phyloP scores from a whole-genome alignment of 2,888 invertebrate genomes.

The Pterostichus madidus region DNA sequence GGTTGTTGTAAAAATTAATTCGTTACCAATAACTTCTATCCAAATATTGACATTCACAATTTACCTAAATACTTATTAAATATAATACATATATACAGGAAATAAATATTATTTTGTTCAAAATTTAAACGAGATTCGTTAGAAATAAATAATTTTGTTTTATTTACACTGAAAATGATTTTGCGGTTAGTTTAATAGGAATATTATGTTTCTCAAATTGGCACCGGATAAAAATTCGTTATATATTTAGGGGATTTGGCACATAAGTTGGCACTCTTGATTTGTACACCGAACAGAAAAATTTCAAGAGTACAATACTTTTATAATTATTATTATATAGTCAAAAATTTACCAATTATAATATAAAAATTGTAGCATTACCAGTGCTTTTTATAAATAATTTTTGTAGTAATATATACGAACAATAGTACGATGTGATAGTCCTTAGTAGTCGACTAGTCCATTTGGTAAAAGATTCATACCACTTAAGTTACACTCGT shows the following conservation, averaged over 20 bases:
- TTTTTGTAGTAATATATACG: not conserved
- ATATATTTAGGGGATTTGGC: constrained; percentile 70
- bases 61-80: constrained; percentile 16
- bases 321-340: not conserved
- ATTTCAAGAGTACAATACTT: constrained; percentile 35
- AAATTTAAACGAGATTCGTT: constrained; percentile 56
- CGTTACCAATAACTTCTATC: not conserved
- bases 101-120: constrained; percentile 68
- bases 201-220: constrained; percentile 69
- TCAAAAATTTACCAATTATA: constrained; percentile 11
- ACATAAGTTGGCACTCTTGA: constrained; percentile 73
- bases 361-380: not conserved
- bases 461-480: constrained; percentile 12
- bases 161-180: constrained; percentile 68
- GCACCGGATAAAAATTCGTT: constrained; percentile 69
- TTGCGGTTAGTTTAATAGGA: constrained; percentile 60
- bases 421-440: constrained; percentile 31
- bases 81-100: constrained; percentile 69
- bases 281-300: constrained; percentile 40
- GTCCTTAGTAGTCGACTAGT: constrained; percentile 15
- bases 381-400: constrained; percentile 10
- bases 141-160: constrained; percentile 70
- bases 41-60: constrained; percentile 2
- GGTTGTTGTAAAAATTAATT: not conserved
- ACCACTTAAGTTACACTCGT: constrained; percentile 2